A percentile compares a stretch with the other conserved stretches of the same genome.
Conservation (phyloP, 2,888 invertebrate genomes). For the Plebejus melissa region DNA sequence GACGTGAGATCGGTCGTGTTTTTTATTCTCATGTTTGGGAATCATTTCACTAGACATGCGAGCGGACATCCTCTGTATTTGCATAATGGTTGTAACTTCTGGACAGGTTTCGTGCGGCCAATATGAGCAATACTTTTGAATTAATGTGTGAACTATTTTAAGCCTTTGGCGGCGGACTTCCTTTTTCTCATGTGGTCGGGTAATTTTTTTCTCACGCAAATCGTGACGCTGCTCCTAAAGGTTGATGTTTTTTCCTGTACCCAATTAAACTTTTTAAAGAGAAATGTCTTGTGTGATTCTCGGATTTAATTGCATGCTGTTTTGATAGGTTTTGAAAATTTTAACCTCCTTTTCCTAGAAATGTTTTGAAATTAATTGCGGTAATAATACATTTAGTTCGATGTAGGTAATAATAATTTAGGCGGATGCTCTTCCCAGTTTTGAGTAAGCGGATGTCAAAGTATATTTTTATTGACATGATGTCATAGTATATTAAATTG, state of each 20-base stretch:
- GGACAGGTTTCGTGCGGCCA: slow-evolving; percentile 36
- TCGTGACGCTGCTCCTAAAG: not conserved
- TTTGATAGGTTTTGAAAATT: not conserved
- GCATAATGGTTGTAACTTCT: slow-evolving; percentile 51
- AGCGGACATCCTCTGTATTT: slow-evolving; percentile 67
- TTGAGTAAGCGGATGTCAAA: not conserved
- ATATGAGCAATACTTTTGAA: slow-evolving; percentile 28
- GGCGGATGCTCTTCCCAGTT: slow-evolving; percentile 15
- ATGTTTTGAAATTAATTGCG: not conserved
- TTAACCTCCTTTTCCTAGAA: not conserved
- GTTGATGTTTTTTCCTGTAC: not conserved
- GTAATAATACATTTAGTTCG: not conserved
- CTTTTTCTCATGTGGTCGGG: slow-evolving; percentile 27
- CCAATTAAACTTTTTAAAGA: not conserved
- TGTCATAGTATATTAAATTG: no score
- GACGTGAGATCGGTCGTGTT: slow-evolving; percentile 22
- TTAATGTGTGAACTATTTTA: slow-evolving; percentile 29
- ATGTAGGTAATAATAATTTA: not conserved
- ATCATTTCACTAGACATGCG: slow-evolving; percentile 36
- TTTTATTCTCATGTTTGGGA: slow-evolving; percentile 29
- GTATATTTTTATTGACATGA: no score
- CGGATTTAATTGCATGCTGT: not conserved
- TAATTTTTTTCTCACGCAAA: slow-evolving; percentile 1
- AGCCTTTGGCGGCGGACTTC: slow-evolving; percentile 30
- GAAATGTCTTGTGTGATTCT: not conserved